These are phyloP conservation scores for Myopa testacea DNA, from an alignment of 2,888 invertebrate species.

Conservation along the genomic window DNA sequence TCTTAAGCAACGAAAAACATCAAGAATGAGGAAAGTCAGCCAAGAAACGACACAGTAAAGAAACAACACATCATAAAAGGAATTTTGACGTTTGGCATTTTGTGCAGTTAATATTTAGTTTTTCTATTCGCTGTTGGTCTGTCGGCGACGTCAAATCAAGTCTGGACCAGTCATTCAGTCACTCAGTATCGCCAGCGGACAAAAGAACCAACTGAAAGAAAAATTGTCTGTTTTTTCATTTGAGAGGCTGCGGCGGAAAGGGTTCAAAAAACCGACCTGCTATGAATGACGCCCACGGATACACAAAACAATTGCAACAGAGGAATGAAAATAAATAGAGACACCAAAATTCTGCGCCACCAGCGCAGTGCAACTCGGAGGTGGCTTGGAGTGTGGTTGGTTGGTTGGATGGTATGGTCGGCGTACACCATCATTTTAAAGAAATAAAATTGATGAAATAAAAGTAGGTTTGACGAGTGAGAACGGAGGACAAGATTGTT, in stretches of 20 bases:
- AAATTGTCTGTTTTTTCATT: background rate
- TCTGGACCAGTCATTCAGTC: background rate
- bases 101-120: slow-evolving; percentile 4
- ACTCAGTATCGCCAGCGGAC: background rate
- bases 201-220: background rate
- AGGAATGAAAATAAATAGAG: background rate
- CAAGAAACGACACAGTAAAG: background rate
- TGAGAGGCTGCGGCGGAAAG: background rate
- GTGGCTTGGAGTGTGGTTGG: background rate
- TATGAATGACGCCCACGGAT: slow-evolving; percentile 17
- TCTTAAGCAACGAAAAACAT: background rate
- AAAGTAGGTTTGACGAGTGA: no score
- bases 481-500: no score
- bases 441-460: background rate
- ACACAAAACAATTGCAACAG: slow-evolving; percentile 23
- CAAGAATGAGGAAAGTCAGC: background rate
- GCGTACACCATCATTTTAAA: background rate
- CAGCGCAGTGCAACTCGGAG: slow-evolving; percentile 10
- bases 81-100: slow-evolving; percentile 1
- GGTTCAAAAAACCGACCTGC: slow-evolving; percentile 1
- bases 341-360: background rate
- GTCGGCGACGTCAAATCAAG: background rate
- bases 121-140: background rate
- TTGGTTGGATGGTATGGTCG: background rate
- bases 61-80: background rate